Base-by-base conservation (phyloP, 2,113 vertebrate species). In the Entelurus aequoreus region DNA sequence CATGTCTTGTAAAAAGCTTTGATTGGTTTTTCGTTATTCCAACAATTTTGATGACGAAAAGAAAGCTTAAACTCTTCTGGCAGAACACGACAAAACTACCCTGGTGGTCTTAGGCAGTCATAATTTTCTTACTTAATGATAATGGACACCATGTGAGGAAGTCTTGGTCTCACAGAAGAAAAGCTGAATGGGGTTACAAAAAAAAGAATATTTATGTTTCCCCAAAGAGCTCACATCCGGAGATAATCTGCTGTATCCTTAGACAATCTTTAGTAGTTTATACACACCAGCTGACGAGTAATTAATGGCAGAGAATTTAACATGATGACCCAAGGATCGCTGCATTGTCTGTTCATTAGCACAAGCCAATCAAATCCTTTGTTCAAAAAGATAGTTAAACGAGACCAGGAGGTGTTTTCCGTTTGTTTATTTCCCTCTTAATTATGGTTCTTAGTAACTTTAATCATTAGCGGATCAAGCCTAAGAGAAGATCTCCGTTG, bases 91-190 rank as follows among this genome's bases (percentile, higher is more conserved):
- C 74, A 65, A 73, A 69, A 37, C 71, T 36, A 50, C 61, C 40
- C 48, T 50, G 76, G 85, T 82, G 81, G 84, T 85, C 84, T 72
- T 68, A 74, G 61, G 60, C 60, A 37, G 71, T 76, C 66, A 74
- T 75, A 72, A 68, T 83, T 82, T 79, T 84, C 73, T 78, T 83
- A 65, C 65, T 81, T 81, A 69, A 74, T 40, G 63, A 60, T 88
- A 88, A 88, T 88, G 75, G 74, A 71, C 81, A 85, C 76, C 84
- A 88, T 79, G 76, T 87, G 84, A 85, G 71, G 64, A 69, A 72
- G 35, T 69, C 21, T 48, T 65, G 75, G 58, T 69, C 62, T 62
- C 63, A 52, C 69, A 69, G 69, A 63, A 67, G 64, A 60, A 51
- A 60, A 5, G 46, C 61, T 57, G 66, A 63, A 69, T 64, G 36